Evolutionary conservation across 2,888 invertebrate species (phyloP).

Genomic region (Tetanocera ferruginea): DNA sequence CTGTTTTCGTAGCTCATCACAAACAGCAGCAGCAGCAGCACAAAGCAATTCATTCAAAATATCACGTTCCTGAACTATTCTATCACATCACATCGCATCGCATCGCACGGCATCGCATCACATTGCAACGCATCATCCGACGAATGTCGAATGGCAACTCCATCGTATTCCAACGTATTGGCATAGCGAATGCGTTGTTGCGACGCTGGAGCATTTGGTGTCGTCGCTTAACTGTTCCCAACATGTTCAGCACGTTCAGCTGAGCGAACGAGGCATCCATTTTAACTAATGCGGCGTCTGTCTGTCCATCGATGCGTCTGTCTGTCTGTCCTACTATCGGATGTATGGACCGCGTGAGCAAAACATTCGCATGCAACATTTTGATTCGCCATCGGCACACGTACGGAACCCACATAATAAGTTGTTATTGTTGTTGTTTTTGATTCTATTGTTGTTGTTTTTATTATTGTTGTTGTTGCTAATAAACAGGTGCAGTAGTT

Average conservation of each 20-base stretch:
- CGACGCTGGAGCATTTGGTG: not conserved
- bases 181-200: not conserved
- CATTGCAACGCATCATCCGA: not conserved
- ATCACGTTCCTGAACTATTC: conserved; percentile 56
- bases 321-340: not conserved
- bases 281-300: conserved; percentile 54
- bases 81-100: conserved; percentile 33
- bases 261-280: conserved; percentile 66
- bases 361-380: conserved; percentile 34
- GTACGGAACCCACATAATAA: conserved; percentile 17
- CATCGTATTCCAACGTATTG: not conserved
- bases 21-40: not conserved
- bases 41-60: conserved; percentile 47
- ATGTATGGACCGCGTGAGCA: conserved; percentile 23
- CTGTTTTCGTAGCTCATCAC: conserved; percentile 1
- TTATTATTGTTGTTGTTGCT: not conserved
- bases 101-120: conserved; percentile 20
- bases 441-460: no score
- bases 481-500: not conserved
- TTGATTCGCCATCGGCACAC: conserved; percentile 32
- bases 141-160: conserved; percentile 4
- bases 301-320: conserved; percentile 5
- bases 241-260: conserved; percentile 68
- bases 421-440: conserved; percentile 5
- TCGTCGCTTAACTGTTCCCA: conserved; percentile 46